Evolutionary conservation across 2,888 invertebrate genomes (phyloP), one percentile per base, ranked within the genome.

Genomic region (Brachycybe producta): DNA sequence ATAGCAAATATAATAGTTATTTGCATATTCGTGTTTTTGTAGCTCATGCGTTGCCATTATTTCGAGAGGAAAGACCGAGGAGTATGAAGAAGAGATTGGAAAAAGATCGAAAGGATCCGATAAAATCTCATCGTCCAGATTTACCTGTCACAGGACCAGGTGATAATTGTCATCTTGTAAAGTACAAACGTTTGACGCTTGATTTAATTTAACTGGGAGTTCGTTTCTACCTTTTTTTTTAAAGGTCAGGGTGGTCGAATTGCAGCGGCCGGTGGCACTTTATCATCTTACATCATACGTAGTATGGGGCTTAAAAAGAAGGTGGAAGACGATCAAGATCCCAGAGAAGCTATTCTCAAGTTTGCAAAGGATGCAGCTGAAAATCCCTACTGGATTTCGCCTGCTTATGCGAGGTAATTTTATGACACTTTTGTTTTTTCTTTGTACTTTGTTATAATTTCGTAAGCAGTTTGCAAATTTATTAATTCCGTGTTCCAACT

Each of bases 351-450:
- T 2, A 91, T 97, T 57, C 70, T 95, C 51, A 84, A 90, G 58
- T 92, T 80, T 65, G 95, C 95, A 0, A 88, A 94, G 63, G 91
- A 90, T 2, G 95, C 94, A 0, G 92, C 78, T 43, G 88, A 94
- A 63, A 88, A 95, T 73, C 95, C 95, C 0, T 92, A 90, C 64
- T 97, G 94, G 94, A 86, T 91, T 32, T 80, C 90, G 0, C 91
- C 90, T 0, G 91, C 91, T 1, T 91, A 91, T 62, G 77, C 80
- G 43, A 83, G 80, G 61, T 62, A 55, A 55, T 53, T 41, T 47
- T 26, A 32, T 11, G 7, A 38, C 13, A 38, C 39, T 8, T 35
- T 8, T 4, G 24, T 24, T 30, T 15, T 24, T 35, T 36, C 38
- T 27, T 42, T 39, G 45, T 39, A 13, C 27, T 51, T 32, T 34